Base-by-base conservation (phyloP, 1,140 invertebrate species). In the Polypedilum vanderplanki region DNA sequence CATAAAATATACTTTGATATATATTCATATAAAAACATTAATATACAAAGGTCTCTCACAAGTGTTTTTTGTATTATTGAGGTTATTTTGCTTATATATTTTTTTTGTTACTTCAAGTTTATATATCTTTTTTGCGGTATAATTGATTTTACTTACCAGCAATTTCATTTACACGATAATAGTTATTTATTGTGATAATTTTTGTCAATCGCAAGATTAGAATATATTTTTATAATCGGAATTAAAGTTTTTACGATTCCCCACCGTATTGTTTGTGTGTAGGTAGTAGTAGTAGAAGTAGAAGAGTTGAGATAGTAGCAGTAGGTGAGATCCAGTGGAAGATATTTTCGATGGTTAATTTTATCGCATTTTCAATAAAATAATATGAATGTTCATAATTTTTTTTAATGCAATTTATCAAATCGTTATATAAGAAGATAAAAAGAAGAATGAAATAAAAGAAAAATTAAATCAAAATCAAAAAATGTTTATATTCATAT, bases 21-120 rank as follows among this genome's bases (percentile, higher is more conserved):
- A 70, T 15, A 57, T 57, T 57, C 46, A 57, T 57, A 57, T 57
- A 57, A 33, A 22, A 7, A 70, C 65, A 70, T 70, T 20, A 70
- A 70, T 70, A 70, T 70, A 70, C 65, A 70, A 70, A 70, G 65
- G 65, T 70, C 65, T 70, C 65, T 70, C 24, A 33, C 20, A 70
- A 70, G 65, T 70, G 65, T 70, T 70, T n/a, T 70, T 70, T 70
- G 17, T 70, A 20, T 18, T 70, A 70, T 70, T 9, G 18, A 70
- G 65, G n/a, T 67, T 70, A 70, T 20, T 70, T 18, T 22, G 18
- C 46, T 57, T 57, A 57, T 46, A 46, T 12, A 12, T 46, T 46
- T 41, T 46, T 67, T 70, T 70, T n/a, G 65, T 70, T 70, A 70
- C 65, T 70, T 22, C 17, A 70, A 70, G 17, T 22, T 18, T 20